phyloP scores from a whole-genome alignment of 2,113 vertebrate genomes.

The Tyto alba region DNA sequence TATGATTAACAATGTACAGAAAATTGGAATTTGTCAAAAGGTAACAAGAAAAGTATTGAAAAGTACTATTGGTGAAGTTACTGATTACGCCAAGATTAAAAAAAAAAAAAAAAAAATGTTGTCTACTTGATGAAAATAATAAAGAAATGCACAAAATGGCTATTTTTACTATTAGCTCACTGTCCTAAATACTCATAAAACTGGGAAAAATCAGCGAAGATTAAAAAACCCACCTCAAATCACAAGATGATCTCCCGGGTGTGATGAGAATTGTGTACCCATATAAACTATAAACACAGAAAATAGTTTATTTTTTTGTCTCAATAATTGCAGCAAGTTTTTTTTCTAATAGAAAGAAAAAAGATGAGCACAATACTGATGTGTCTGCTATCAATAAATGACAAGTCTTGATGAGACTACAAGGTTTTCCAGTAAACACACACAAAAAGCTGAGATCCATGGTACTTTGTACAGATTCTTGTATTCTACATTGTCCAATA shows the following conservation, averaged over 20 bases:
- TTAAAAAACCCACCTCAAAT: background rate
- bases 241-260: background rate
- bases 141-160: background rate
- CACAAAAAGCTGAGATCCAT: background rate
- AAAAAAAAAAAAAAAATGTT: background rate
- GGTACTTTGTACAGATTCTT: background rate
- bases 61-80: background rate
- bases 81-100: background rate
- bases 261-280: background rate
- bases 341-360: background rate
- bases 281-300: background rate
- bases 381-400: background rate
- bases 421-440: background rate
- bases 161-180: background rate
- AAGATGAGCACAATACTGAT: background rate
- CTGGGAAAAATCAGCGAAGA: background rate
- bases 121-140: background rate
- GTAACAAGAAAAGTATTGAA: background rate
- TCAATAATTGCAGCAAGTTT: background rate
- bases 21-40: background rate
- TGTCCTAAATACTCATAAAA: background rate
- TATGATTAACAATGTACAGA: background rate
- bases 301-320: background rate
- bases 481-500: background rate
- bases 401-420: background rate